phyloP scores from a whole-genome alignment of 1,140 invertebrate species.

The Drosophila asahinai region DNA sequence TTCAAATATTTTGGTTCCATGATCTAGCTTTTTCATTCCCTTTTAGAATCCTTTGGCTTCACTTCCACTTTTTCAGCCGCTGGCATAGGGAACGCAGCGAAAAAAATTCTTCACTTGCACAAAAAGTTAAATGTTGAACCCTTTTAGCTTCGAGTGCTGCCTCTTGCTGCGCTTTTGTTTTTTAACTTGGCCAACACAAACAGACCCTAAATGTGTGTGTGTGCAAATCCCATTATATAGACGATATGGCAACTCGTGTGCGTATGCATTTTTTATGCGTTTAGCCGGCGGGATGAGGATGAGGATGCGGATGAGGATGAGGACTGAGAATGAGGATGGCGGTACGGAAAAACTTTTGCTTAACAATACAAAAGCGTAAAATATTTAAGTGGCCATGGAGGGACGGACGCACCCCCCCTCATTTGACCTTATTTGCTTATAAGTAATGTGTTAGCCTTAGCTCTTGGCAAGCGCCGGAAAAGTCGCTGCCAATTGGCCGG shows the following conservation, averaged over 20 bases:
- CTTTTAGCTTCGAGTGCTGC: constrained; percentile 38
- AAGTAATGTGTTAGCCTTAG: constrained; percentile 55
- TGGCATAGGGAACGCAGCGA: constrained; percentile 1
- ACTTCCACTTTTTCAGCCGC: constrained; percentile 32
- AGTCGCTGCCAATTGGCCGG: constrained; percentile 42
- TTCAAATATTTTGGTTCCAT: constrained; percentile 10
- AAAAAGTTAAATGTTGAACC: constrained; percentile 49
- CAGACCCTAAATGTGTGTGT: constrained; percentile 10
- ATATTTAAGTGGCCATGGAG: constrained; percentile 61
- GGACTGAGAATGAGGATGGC: constrained; percentile 12
- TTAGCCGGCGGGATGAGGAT: constrained; percentile 9
- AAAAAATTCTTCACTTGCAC: constrained; percentile 15
- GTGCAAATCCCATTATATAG: constrained; percentile 53
- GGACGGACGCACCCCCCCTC: background rate
- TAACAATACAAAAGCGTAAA: constrained; percentile 69
- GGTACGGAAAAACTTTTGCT: constrained; percentile 50
- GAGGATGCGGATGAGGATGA: constrained; percentile 5
- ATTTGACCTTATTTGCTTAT: constrained; percentile 63
- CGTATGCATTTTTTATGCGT: constrained; percentile 62
- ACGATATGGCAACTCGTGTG: constrained; percentile 44
- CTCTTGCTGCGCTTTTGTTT: constrained; percentile 39
- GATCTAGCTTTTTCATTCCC: constrained; percentile 25
- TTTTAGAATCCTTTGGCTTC: constrained; percentile 2
- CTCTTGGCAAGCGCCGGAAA: constrained; percentile 44
- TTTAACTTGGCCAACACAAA: constrained; percentile 31